Evolutionary conservation across 2,888 invertebrate genomes (phyloP), one percentile per base, ranked within the genome.

Genomic region (Lasioglossum malachurum): DNA sequence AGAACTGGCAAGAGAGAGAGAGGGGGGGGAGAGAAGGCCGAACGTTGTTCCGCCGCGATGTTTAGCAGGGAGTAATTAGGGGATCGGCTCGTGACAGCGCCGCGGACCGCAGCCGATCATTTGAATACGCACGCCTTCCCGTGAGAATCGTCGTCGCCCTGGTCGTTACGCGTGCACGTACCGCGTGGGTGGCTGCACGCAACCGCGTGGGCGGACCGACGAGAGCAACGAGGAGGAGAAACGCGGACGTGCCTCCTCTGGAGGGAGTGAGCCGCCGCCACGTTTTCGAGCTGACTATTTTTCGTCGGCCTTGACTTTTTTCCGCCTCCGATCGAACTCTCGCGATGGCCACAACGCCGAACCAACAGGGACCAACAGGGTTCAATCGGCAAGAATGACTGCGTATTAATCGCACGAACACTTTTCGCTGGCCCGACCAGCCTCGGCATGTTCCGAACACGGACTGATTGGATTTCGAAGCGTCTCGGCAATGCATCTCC

Each of bases 151-250:
- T 86, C 88, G 81, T 49, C 75, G 80, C 86, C 38, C 69, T 69
- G 90, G 83, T 87, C 84, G 81, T 89, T 83, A 88, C 89, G 90
- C 87, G 90, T 85, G 87, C 83, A 83, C 86, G 67, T 82, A 78
- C 76, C 84, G 89, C 91, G 89, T 89, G 91, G 88, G 92, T 89
- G 91, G 90, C 87, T 91, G 89, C 87, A 75, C 89, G 87, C 86
- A 84, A 87, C 71, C 87, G 86, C 89, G 91, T 91, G 87, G 91
- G 91, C 84, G 89, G 89, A 83, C 83, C 88, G 85, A 49, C 41
- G 46, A 74, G 60, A 75, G 75, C 67, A 49, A 72, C 78, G 44
- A 83, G 71, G 75, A 46, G 83, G 84, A 81, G 82, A 78, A 84
- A 84, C 86, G 80, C 78, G 78, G 78, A 72, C 85, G 80, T 90